A percentile compares a stretch with the other conserved stretches of the same genome.
Conservation (phyloP, 2,113 vertebrate species). For the Chitala chitala region DNA sequence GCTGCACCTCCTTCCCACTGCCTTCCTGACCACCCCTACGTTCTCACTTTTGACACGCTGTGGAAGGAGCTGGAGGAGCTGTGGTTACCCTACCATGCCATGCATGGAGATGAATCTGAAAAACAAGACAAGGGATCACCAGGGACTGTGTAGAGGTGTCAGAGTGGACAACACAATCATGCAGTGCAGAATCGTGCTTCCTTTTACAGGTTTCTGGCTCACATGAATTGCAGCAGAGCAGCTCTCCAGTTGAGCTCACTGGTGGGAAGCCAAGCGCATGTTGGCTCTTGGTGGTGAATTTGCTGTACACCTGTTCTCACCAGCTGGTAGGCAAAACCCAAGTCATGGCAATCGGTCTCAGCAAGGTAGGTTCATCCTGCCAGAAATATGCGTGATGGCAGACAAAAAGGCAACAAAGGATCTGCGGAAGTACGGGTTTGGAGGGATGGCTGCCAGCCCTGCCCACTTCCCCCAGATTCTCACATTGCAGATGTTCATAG, state of each 20-base stretch:
- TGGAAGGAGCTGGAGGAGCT: conserved; percentile 10
- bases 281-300: conserved; percentile 81
- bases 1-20: background rate
- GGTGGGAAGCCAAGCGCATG: conserved; percentile 80
- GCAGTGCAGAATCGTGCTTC: conserved; percentile 48
- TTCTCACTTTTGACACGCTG: conserved; percentile 16
- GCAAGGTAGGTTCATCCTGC: conserved; percentile 56
- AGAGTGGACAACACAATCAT: conserved; percentile 39
- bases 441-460: conserved; percentile 57
- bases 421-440: conserved; percentile 57
- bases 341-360: conserved; percentile 65
- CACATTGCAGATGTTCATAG: conserved; percentile 76
- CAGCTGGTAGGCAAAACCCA: conserved; percentile 84
- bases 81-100: conserved; percentile 23
- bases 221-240: conserved; percentile 59
- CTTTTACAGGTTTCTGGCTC: conserved; percentile 68
- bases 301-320: conserved; percentile 86
- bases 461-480: conserved; percentile 10
- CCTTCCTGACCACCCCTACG: background rate
- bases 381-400: conserved; percentile 58
- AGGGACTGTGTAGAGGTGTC: conserved; percentile 51
- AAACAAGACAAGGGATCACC: conserved; percentile 48
- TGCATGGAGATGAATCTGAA: conserved; percentile 31
- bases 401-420: conserved; percentile 64
- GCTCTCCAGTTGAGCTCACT: conserved; percentile 74